phyloP scores from a whole-genome alignment of 2,888 invertebrate species.

The Augiades crinisus region DNA sequence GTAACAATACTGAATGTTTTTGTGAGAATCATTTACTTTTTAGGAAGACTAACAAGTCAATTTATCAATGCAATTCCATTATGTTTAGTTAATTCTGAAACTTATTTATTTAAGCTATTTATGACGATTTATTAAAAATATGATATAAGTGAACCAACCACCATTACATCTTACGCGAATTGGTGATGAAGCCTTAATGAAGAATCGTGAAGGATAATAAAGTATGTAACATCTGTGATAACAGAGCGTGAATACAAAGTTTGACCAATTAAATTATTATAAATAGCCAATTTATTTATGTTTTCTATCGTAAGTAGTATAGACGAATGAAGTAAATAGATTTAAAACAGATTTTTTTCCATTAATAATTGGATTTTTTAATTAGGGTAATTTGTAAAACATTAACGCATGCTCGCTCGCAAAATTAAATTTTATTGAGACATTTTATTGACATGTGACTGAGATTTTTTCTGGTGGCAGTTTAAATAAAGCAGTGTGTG shows the following conservation, averaged over 20 bases:
- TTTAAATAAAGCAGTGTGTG: too few species aligned
- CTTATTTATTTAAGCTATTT: conserved; percentile 3
- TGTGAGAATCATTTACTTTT: too few species aligned
- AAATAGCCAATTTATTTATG: conserved; percentile 26
- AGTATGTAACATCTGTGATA: conserved; percentile 35
- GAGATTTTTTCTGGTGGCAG: too few species aligned
- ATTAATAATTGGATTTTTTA: too few species aligned
- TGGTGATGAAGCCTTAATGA: conserved; percentile 3
- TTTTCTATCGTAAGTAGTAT: too few species aligned
- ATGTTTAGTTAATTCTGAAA: neutral
- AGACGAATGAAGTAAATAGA: too few species aligned
- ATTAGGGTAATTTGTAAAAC: too few species aligned
- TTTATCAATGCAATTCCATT: conserved; percentile 16
- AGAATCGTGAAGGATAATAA: conserved; percentile 24
- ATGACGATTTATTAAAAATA: neutral
- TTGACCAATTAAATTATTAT: conserved; percentile 30
- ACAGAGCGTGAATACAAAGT: conserved; percentile 28
- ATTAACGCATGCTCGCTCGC: too few species aligned
- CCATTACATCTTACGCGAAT: conserved; percentile 2
- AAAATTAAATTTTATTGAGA: too few species aligned
- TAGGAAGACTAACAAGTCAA: conserved; percentile 5
- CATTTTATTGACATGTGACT: too few species aligned
- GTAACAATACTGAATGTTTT: too few species aligned
- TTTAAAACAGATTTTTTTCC: too few species aligned
- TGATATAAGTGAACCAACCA: neutral